These are phyloP conservation scores for Otus sunia DNA, from an alignment of 2,113 vertebrate genomes.

Conservation along the genomic window DNA sequence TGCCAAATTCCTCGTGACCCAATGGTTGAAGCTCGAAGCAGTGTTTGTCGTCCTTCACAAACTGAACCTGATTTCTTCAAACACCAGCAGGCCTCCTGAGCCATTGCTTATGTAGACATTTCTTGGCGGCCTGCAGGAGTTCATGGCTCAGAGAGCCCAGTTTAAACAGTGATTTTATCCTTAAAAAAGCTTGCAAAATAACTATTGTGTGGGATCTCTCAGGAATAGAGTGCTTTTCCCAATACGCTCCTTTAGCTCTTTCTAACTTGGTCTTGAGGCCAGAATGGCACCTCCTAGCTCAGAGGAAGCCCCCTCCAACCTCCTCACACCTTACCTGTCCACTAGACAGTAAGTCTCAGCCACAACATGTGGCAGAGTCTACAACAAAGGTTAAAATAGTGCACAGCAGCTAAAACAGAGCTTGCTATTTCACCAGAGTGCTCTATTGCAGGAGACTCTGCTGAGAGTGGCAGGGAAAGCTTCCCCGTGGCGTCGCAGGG, in stretches of 20 bases:
- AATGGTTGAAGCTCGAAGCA: rapidly evolving
- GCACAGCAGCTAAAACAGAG: not conserved
- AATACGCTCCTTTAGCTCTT: not conserved
- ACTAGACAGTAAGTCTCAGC: not conserved
- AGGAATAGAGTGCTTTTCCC: not conserved
- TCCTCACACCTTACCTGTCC: not conserved
- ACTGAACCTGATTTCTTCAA: not conserved
- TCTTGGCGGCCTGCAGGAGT: not conserved
- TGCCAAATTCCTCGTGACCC: not conserved
- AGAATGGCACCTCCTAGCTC: not conserved
- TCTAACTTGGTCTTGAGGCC: not conserved
- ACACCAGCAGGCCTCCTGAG: not conserved
- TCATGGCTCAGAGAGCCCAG: not conserved
- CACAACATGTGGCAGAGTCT: not conserved
- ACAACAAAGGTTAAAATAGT: not conserved
- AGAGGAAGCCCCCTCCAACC: not conserved
- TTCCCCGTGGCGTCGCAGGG: not conserved
- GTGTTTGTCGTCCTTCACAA: not conserved
- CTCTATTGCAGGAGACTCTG: not conserved
- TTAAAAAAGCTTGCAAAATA: not conserved
- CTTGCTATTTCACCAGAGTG: rapidly evolving
- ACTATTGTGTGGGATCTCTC: not conserved
- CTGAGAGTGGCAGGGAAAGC: not conserved
- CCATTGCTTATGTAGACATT: not conserved
- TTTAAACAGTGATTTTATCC: not conserved